Base-by-base conservation (phyloP, 53 echinoderm and acorn worm genomes). In the Arbacia lixula region DNA sequence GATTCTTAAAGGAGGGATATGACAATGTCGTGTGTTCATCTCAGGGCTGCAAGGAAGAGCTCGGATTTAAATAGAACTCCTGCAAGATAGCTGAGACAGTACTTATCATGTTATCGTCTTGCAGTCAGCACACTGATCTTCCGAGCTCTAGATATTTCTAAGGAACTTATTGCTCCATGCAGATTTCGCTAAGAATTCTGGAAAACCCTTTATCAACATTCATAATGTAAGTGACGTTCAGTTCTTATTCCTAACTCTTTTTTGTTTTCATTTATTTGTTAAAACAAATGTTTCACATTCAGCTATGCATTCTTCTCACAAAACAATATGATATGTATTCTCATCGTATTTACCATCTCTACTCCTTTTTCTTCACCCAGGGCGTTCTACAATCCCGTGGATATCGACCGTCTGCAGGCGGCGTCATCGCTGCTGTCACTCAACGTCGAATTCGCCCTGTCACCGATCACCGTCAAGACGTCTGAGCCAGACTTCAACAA, bases 391-490 rank as follows among this genome's bases (percentile, higher is more conserved):
- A 38, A 3, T 20, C 36, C 35, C 1, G n/a, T 61, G 46, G 64
- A 64, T 43, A 34, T 81, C 16, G 63, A 63, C 10, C 82, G 64
- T 63, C n/a, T 81, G 27, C 82, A 81, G n/a, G 82, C 64, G 5
- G 82, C 65, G 31, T 81, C 82, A 21, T 81, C 82, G 16, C 82
- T 81, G 5, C 35, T 81, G 46, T 31, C 62, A 14, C 64, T 81
- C 12, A 50, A 64, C 9, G 46, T 26, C 26, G 37, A 57, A 8
- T 39, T 22, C 27, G 22, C 17, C 20, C 64, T 81, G 51, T 63
- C 64, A 35, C 82, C 82, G 42, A 81, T 81, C 64, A 63, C 82
- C 31, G 49, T 81, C 16, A 43, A 63, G 21, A 81, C 82, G 28
- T 39, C 39, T 6, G 82, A 81, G 27, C 82, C 82, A 3, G 50